Evolutionary conservation across 2,797 vertebrate species (phyloP).

Genomic region (Notolepis coatsorum): DNA sequence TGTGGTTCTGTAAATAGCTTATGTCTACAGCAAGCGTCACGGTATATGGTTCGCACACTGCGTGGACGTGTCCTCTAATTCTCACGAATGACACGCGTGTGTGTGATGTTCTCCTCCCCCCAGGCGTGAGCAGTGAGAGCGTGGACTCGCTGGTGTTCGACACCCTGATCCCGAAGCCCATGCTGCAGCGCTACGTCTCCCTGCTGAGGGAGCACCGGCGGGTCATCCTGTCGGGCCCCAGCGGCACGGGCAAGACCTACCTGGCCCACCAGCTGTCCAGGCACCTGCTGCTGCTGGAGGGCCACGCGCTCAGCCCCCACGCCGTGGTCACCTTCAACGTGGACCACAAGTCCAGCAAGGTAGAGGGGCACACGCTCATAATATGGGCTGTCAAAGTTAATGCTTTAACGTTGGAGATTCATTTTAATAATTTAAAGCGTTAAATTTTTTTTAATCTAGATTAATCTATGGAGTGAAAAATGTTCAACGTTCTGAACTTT

Average conservation of each 20-base stretch:
- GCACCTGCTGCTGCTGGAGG: slow-evolving; percentile 88
- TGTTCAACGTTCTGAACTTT: no score
- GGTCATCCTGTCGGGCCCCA: slow-evolving; percentile 95
- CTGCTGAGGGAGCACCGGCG: slow-evolving; percentile 92
- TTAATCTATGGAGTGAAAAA: no score
- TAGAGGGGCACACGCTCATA: slow-evolving; percentile 50
- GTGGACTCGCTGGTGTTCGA: slow-evolving; percentile 94
- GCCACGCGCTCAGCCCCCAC: slow-evolving; percentile 83
- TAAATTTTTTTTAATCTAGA: no score
- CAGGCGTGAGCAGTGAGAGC: slow-evolving; percentile 87
- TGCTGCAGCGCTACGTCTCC: slow-evolving; percentile 94
- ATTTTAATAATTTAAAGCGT: no score
- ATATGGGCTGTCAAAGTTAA: no score
- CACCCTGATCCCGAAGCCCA: slow-evolving; percentile 92
- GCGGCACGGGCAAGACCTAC: slow-evolving; percentile 95
- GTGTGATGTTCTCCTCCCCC: not conserved
- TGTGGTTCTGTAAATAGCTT: no score
- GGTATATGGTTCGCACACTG: no score
- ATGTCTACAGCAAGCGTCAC: no score
- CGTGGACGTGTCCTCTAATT: no score
- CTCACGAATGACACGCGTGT: no score
- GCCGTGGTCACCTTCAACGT: slow-evolving; percentile 94
- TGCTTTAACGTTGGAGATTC: no score
- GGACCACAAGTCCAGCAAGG: slow-evolving; percentile 98
- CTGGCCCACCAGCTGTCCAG: slow-evolving; percentile 92